Evolutionary conservation across 2,113 vertebrate genomes (phyloP).

Genomic region (Rhinogobius similis): DNA sequence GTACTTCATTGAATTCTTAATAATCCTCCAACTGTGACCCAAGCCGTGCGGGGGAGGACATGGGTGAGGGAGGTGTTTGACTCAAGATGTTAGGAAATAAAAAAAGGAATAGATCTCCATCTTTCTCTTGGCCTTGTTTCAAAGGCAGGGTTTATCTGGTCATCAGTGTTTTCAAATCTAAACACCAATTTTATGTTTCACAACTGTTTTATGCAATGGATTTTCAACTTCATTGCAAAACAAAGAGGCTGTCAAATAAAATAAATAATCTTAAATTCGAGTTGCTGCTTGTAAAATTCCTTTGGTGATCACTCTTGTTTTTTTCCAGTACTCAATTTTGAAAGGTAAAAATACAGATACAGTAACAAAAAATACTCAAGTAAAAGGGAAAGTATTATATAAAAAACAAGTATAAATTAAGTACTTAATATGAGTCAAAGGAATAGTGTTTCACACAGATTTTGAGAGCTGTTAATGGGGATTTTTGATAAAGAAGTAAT

Average conservation of each 20-base stretch:
- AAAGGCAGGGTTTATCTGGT: slow-evolving; percentile 8
- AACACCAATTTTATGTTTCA: neutral
- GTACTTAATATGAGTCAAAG: too few species aligned
- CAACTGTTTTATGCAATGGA: neutral
- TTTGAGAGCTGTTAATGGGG: too few species aligned
- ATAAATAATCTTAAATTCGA: neutral
- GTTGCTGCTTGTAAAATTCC: neutral
- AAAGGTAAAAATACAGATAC: too few species aligned
- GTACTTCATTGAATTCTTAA: slow-evolving; percentile 45
- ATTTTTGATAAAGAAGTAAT: too few species aligned
- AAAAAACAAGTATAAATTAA: too few species aligned
- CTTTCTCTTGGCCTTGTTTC: slow-evolving; percentile 23
- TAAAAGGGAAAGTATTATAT: too few species aligned
- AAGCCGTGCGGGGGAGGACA: slow-evolving; percentile 34
- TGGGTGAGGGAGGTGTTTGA: slow-evolving; percentile 17
- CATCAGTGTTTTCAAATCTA: slow-evolving; percentile 8
- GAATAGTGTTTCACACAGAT: too few species aligned
- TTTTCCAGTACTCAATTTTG: too few species aligned
- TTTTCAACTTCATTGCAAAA: neutral
- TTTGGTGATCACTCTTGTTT: neutral
- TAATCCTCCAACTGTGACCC: slow-evolving; percentile 60
- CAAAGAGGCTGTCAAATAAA: neutral
- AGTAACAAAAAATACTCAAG: too few species aligned
- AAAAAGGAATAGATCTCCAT: slow-evolving; percentile 22
- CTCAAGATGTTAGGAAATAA: slow-evolving; percentile 22